Evolutionary conservation across 1,140 invertebrate genomes (phyloP).

Genomic region (Caenorhabditis briggsae): DNA sequence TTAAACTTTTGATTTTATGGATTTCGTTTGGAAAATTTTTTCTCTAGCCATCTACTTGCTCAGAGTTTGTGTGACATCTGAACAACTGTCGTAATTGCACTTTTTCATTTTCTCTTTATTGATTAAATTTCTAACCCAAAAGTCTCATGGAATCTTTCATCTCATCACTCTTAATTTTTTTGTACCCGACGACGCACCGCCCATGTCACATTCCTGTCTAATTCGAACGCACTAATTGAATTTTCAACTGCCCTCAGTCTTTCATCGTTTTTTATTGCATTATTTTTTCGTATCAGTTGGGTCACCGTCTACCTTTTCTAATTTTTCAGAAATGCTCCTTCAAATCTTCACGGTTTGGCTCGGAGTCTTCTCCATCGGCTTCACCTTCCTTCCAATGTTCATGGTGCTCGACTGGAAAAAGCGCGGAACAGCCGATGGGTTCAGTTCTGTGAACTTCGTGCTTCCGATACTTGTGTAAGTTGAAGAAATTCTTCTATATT

Average conservation of each 20-base stretch:
- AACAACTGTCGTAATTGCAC: too few species aligned
- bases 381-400: conserved; percentile 76
- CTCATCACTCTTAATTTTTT: not conserved
- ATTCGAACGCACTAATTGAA: conserved; percentile 20
- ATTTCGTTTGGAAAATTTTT: too few species aligned
- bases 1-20: too few species aligned
- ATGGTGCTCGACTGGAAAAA: conserved; percentile 69
- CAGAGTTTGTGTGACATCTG: too few species aligned
- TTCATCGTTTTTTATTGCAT: not conserved
- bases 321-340: conserved; percentile 69
- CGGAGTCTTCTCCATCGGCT: conserved; percentile 74
- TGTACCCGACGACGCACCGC: not conserved
- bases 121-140: not conserved
- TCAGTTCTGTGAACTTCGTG: conserved; percentile 77
- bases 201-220: conserved; percentile 34
- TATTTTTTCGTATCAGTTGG: not conserved
- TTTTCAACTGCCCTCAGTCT: not conserved
- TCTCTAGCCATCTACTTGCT: too few species aligned
- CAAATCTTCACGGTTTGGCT: conserved; percentile 74
- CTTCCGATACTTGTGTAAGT: conserved; percentile 76
- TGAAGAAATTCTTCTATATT: not conserved
- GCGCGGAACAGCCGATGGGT: conserved; percentile 76
- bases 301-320: not conserved
- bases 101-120: too few species aligned
- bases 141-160: not conserved